These are phyloP conservation scores for Hippocampus zosterae DNA, from an alignment of 2,113 vertebrate species.

Conservation along the genomic window DNA sequence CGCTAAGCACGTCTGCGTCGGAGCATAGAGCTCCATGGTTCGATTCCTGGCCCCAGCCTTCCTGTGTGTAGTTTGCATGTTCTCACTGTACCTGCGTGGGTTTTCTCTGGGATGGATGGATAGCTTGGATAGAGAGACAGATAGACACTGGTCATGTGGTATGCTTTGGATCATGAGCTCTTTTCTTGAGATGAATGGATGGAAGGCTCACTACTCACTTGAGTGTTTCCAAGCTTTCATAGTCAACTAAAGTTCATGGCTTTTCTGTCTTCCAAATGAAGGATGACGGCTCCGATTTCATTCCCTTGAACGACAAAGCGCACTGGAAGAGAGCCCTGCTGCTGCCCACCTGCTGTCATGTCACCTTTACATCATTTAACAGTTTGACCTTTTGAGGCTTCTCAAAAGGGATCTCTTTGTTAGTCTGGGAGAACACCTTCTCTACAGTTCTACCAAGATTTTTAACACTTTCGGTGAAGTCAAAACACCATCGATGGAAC, in stretches of 20 bases:
- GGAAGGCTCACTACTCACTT: neutral
- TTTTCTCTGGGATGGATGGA: neutral
- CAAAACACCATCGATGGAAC: neutral
- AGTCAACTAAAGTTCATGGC: slow-evolving; percentile 40
- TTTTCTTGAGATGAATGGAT: neutral
- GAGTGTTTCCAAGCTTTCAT: slow-evolving; percentile 23
- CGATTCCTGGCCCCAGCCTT: no score
- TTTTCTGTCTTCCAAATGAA: slow-evolving; percentile 50
- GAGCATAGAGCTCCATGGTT: no score
- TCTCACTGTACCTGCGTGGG: no score
- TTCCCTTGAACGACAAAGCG: slow-evolving; percentile 18
- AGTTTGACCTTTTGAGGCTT: neutral
- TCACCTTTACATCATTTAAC: neutral
- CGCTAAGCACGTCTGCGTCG: no score
- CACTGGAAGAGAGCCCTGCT: slow-evolving; percentile 12
- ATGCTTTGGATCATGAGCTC: neutral
- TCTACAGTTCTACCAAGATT: neutral
- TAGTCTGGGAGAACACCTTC: neutral
- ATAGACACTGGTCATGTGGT: neutral
- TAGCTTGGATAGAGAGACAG: neutral
- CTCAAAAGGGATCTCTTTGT: neutral
- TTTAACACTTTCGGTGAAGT: neutral
- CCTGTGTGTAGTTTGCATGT: no score
- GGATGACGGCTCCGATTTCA: slow-evolving; percentile 51
- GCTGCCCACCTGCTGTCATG: slow-evolving; percentile 1